Evolutionary conservation across 2,797 vertebrate genomes (phyloP).

Genomic region (Poecilia gillii): DNA sequence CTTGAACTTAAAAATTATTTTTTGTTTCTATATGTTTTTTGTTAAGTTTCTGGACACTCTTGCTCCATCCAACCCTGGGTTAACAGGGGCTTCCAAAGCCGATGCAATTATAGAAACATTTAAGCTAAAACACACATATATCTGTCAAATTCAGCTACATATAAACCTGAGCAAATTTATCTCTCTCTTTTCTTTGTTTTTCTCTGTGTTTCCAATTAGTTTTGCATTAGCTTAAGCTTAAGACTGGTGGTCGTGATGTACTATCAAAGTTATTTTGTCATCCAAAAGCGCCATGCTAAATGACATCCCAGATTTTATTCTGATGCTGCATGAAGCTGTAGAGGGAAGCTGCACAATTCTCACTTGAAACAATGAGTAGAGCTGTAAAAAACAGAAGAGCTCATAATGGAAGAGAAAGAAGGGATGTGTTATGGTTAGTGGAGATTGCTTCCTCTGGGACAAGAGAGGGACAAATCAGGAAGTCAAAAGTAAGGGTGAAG

Average conservation of each 20-base stretch:
- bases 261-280: constrained; percentile 52
- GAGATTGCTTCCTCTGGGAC: background rate
- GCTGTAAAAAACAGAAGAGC: constrained; percentile 12
- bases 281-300: constrained; percentile 22
- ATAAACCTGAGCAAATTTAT: background rate
- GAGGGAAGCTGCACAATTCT: constrained; percentile 23
- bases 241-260: constrained; percentile 38
- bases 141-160: background rate
- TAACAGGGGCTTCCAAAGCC: background rate
- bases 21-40: background rate
- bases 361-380: constrained; percentile 9
- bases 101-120: background rate
- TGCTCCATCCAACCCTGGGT: background rate
- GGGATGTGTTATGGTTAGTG: background rate
- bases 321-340: constrained; percentile 3
- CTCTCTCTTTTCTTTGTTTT: background rate
- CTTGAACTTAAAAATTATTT: background rate
- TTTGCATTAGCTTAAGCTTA: background rate
- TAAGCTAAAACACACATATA: background rate
- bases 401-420: constrained; percentile 12
- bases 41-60: background rate
- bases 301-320: constrained; percentile 21
- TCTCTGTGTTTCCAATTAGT: background rate
- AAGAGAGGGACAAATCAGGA: background rate
- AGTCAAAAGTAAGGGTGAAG: background rate